Percentiles rank a stretch among this genome's conserved stretches.
phyloP scores from a whole-genome alignment of 2,797 vertebrate genomes.

The Vultur gryphus region DNA sequence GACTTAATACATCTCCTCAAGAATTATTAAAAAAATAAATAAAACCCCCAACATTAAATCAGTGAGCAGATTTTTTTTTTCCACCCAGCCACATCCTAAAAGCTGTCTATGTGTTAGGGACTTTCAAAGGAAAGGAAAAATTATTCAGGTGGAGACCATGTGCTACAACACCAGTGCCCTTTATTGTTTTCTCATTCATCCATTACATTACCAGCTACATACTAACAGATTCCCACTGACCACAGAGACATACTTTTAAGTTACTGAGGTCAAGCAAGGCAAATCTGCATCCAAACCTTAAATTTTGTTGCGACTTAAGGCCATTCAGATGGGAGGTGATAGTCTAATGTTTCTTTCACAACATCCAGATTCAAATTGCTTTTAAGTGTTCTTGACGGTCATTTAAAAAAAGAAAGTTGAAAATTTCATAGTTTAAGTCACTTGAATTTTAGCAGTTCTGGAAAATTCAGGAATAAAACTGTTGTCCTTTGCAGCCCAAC shows the following conservation, averaged over 20 bases:
- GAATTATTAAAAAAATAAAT: not conserved
- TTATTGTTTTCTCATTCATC: not conserved
- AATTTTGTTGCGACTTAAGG: not conserved
- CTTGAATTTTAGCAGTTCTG: not conserved
- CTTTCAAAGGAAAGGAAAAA: not conserved
- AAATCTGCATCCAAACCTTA: not conserved
- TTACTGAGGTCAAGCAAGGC: not conserved
- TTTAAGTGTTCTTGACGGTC: not conserved
- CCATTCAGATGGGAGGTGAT: not conserved
- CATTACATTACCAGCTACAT: not conserved
- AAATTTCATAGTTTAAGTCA: not conserved
- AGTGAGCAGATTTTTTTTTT: not conserved
- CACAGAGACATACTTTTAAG: not conserved
- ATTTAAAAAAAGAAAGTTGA: not conserved
- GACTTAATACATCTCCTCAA: not conserved
- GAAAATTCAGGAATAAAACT: not conserved
- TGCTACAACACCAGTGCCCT: not conserved
- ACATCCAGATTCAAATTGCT: not conserved
- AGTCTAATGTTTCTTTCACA: not conserved
- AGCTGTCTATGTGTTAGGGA: not conserved
- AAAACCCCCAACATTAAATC: rapidly evolving
- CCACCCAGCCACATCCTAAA: not conserved
- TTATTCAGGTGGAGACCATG: not conserved
- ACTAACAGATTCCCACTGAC: not conserved
- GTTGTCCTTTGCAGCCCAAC: not conserved